Conservation (phyloP, 2,113 vertebrate species). For the Setophaga coronata region DNA sequence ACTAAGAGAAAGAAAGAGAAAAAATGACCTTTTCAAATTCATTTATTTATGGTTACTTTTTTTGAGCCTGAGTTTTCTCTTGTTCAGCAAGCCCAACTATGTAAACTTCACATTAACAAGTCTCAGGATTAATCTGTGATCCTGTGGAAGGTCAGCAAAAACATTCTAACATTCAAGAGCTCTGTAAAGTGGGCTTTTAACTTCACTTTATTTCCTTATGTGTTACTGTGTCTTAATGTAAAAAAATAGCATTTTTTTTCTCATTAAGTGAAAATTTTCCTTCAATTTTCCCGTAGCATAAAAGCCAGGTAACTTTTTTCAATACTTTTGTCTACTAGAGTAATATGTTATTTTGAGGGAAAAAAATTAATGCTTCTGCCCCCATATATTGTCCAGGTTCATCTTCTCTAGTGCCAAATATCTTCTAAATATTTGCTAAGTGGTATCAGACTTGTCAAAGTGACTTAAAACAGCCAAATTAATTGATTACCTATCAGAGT, state of each 20-base stretch:
- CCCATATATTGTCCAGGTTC: background rate
- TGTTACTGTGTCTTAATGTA: background rate
- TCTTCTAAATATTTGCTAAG: background rate
- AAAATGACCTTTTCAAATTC: background rate
- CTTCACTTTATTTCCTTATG: background rate
- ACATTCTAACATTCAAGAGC: background rate
- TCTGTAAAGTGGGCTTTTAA: background rate
- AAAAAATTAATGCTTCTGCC: background rate
- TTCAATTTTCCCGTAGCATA: fast-evolving
- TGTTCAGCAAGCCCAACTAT: background rate
- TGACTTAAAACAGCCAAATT: background rate
- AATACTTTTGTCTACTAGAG: background rate
- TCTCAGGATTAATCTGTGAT: background rate
- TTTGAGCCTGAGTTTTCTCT: background rate
- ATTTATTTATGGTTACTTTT: background rate
- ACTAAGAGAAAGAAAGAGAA: background rate
- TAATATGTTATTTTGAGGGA: background rate
- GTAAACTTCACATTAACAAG: background rate
- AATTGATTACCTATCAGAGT: background rate
- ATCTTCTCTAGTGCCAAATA: background rate
- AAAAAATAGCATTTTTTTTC: background rate
- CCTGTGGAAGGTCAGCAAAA: background rate
- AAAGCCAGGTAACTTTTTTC: background rate
- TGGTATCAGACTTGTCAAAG: background rate
- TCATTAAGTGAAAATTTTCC: background rate